These are phyloP conservation scores for Euwallacea similis DNA, from an alignment of 1,140 invertebrate genomes.

Conservation along the genomic window DNA sequence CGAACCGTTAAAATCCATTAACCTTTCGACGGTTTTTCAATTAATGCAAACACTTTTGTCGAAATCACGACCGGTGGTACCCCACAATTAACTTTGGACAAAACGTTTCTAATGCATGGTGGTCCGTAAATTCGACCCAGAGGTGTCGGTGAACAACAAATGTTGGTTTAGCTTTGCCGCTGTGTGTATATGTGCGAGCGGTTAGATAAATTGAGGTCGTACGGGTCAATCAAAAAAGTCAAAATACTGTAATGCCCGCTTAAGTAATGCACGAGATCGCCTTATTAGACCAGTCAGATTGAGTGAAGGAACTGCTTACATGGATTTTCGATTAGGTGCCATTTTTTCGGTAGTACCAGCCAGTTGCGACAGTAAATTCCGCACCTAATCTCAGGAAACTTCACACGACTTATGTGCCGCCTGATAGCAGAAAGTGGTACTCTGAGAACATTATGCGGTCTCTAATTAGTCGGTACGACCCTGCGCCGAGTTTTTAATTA, in stretches of 20 bases:
- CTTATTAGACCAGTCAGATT: constrained; percentile 16
- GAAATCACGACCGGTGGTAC: constrained; percentile 11
- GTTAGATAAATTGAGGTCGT: constrained; percentile 32
- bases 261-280: constrained; percentile 26
- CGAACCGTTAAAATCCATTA: constrained; percentile 29
- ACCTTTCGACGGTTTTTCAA: constrained; percentile 26
- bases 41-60: constrained; percentile 15
- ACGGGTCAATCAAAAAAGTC: constrained; percentile 30
- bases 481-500: too few species aligned
- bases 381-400: too few species aligned
- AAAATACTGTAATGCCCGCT: constrained; percentile 25
- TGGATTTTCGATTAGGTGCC: constrained; percentile 7
- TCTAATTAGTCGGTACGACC: too few species aligned
- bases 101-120: constrained; percentile 6
- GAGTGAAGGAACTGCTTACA: constrained; percentile 1
- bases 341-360: background rate
- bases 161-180: constrained; percentile 9
- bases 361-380: too few species aligned
- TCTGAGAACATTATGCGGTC: too few species aligned
- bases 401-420: too few species aligned
- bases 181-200: constrained; percentile 4
- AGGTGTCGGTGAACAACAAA: constrained; percentile 27
- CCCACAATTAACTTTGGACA: background rate
- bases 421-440: too few species aligned
- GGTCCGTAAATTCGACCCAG: constrained; percentile 22